These are phyloP conservation scores for Rhimphoctona megacephalus DNA, from an alignment of 2,888 invertebrate genomes.

Conservation along the genomic window DNA sequence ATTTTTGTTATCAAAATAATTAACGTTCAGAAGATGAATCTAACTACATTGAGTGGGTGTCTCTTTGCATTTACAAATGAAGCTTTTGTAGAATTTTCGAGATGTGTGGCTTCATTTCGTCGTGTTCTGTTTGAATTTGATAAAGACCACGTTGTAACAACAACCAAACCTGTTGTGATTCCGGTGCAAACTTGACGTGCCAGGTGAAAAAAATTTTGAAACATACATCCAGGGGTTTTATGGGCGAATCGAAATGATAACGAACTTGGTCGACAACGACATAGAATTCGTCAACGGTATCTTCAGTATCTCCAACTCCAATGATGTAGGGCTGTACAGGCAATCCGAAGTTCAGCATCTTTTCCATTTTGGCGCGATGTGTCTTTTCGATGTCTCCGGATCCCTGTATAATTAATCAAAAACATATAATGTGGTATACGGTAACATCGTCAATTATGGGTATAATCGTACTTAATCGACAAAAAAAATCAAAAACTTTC, in stretches of 20 bases:
- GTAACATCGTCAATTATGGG: not conserved
- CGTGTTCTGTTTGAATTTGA: slow-evolving; percentile 36
- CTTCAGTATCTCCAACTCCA: slow-evolving; percentile 48
- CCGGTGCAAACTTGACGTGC: slow-evolving; percentile 1
- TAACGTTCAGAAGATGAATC: not conserved
- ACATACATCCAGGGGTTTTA: slow-evolving; percentile 53
- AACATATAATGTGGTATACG: not conserved
- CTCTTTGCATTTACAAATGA: not conserved
- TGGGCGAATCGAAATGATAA: slow-evolving; percentile 52
- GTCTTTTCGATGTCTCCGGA: slow-evolving; percentile 23
- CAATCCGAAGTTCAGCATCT: slow-evolving; percentile 35
- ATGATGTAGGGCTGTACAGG: slow-evolving; percentile 63
- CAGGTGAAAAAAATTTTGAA: slow-evolving; percentile 53
- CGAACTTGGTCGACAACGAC: slow-evolving; percentile 44
- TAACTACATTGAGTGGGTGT: not conserved
- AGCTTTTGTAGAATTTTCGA: slow-evolving; percentile 33
- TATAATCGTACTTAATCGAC: not conserved
- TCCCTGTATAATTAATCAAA: not conserved
- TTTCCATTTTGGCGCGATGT: slow-evolving; percentile 23
- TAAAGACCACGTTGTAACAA: slow-evolving; percentile 39
- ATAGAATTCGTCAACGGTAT: slow-evolving; percentile 33
- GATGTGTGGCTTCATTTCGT: slow-evolving; percentile 28
- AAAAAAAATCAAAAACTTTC: too few relatives aligned
- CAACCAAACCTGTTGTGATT: slow-evolving; percentile 28
- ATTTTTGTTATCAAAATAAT: slow-evolving; percentile 10